Evolutionary conservation across 92 coral and sea anemone genomes (phyloP), one percentile per base, ranked within the genome.

Genomic region (Micromussa lordhowensis): DNA sequence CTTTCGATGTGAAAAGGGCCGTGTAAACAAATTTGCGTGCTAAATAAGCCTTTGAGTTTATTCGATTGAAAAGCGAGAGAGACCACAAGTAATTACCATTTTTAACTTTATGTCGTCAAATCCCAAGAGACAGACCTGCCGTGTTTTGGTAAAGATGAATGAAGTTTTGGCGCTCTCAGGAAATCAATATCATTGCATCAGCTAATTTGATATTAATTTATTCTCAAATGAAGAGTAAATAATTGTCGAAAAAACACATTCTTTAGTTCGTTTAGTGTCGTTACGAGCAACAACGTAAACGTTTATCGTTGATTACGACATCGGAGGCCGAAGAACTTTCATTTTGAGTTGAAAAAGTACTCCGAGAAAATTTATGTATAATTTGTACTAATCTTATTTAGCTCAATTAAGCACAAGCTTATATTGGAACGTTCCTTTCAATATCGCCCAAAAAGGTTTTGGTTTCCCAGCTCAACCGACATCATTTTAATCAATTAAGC

Each of bases 81-180:
- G 44, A 72, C 19, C 19, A 22, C 68, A 5, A 6, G 54, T 16
- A 30, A 71, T 83, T 82, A 38, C 16, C 49, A 24, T 72, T 55
- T 21, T 53, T 34, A 57, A 34, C 4, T 26, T 72, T 57, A 24
- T 84, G 54, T 74, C 29, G 11, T 14, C 26, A 59, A 84, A 26
- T 84, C 88, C 55, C 30, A 84, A 22, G 38, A 58, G 78, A 58
- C 48, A 17, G 49, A 38, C 29, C 71, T 64, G 72, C 30, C 81
- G 55, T 84, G 54, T 74, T 73, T 17, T 32, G 18, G 77, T 1
- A 72, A 72, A 4, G 36, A 18, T 72, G 31, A 30, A 70, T 68
- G 19, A 69, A 71, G 10, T 7, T 21, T 34, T 73, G 49, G 77
- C 49, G 78, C 49, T 32, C n/a, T 71, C n/a, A 71, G 16, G 4